A percentile compares a stretch with the other conserved stretches of the same genome.
Evolutionary conservation across 2,113 vertebrate genomes (phyloP).

Genomic region (Malurus elegans): DNA sequence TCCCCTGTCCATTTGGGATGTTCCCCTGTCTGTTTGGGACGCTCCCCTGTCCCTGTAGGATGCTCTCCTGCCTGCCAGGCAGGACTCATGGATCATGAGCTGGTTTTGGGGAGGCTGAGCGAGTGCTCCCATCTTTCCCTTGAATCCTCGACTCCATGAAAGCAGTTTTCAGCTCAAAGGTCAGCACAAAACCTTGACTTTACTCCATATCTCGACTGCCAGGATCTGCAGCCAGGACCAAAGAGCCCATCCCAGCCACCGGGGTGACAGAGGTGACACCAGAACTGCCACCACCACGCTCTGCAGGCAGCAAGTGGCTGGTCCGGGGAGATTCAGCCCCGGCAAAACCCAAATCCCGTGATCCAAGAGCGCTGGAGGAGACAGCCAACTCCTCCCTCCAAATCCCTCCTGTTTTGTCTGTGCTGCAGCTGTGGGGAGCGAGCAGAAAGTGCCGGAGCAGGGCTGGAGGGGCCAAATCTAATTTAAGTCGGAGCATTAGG

Average conservation of each 20-base stretch:
- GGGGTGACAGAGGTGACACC: fast-evolving
- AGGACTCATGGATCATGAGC: fast-evolving
- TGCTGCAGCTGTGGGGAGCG: neutral
- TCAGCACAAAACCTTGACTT: neutral
- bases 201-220: fast-evolving
- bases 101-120: neutral
- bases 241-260: fast-evolving
- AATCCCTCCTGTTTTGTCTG: neutral
- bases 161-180: neutral
- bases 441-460: neutral
- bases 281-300: neutral
- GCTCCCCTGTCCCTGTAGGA: too few relatives aligned
- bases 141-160: neutral
- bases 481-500: neutral
- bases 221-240: neutral
- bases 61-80: neutral
- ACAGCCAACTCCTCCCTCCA: neutral
- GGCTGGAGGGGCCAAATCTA: neutral
- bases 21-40: too few relatives aligned
- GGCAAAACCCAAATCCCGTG: fast-evolving
- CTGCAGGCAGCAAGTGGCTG: neutral
- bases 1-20: neutral
- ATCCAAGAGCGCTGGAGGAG: neutral
- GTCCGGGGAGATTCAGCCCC: fast-evolving
- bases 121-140: fast-evolving